These are phyloP conservation scores for Bubalus kerabau DNA, from an alignment of 2,113 vertebrate genomes.

Conservation along the genomic window DNA sequence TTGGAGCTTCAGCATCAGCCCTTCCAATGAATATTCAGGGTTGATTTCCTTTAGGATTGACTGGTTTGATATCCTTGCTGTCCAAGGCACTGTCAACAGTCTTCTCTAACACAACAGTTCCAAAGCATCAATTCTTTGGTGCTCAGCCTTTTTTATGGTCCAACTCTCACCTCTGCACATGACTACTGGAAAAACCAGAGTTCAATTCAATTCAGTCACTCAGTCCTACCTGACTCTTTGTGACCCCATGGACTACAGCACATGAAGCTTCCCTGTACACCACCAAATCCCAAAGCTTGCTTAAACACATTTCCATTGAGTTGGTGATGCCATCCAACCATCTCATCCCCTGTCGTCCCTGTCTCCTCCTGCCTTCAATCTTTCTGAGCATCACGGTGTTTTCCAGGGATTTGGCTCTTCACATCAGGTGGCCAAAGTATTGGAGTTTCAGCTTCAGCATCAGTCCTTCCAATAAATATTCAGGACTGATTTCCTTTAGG, in stretches of 20 bases:
- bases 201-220: not conserved
- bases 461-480: not conserved
- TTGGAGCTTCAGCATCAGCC: not conserved
- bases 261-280: not conserved
- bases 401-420: not conserved
- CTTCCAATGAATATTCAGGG: not conserved
- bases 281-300: not conserved
- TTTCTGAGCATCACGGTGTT: not conserved
- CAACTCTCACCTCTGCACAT: not conserved
- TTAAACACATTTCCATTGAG: not conserved
- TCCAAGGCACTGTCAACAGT: not conserved
- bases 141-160: not conserved
- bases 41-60: not conserved
- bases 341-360: not conserved
- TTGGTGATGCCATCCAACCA: not conserved
- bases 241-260: not conserved
- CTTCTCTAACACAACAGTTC: not conserved
- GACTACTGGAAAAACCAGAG: not conserved
- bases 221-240: not conserved
- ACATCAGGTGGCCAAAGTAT: not conserved
- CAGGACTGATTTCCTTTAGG: not conserved
- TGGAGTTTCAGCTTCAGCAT: not conserved
- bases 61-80: not conserved
- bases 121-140: not conserved
- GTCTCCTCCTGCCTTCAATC: not conserved